A percentile compares a stretch with the other conserved stretches of the same genome.
Conservation (phyloP, 1,140 invertebrate genomes). For the Orius insidiosus region DNA sequence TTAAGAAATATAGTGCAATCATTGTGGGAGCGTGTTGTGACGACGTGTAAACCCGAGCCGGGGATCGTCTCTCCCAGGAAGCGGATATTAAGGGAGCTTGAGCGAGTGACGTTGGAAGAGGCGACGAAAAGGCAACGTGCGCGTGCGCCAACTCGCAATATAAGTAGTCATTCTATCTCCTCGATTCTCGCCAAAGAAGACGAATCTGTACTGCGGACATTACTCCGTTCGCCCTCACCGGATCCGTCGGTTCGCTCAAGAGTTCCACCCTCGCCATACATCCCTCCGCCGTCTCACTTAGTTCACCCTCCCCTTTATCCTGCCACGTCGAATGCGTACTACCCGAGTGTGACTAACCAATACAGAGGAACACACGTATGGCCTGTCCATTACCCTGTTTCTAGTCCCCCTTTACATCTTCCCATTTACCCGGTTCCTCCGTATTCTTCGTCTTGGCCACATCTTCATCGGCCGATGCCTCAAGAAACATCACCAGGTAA, state of each 20-base stretch:
- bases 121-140: slow-evolving; percentile 20
- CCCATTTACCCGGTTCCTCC: slow-evolving; percentile 4
- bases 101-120: slow-evolving; percentile 52
- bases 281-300: slow-evolving; percentile 11
- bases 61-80: slow-evolving; percentile 51
- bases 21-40: slow-evolving; percentile 20
- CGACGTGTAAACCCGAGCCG: slow-evolving; percentile 22
- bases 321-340: slow-evolving; percentile 1
- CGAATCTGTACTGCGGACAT: slow-evolving; percentile 22
- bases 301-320: slow-evolving; percentile 17
- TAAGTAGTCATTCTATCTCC: slow-evolving; percentile 23
- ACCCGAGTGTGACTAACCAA: background rate
- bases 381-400: slow-evolving; percentile 12
- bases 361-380: slow-evolving; percentile 5
- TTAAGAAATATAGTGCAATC: slow-evolving; percentile 15
- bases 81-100: slow-evolving; percentile 50
- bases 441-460: slow-evolving; percentile 7
- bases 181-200: slow-evolving; percentile 24
- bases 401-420: slow-evolving; percentile 12
- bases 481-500: slow-evolving; percentile 13
- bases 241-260: slow-evolving; percentile 21
- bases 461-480: slow-evolving; percentile 6
- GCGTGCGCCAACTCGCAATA: slow-evolving; percentile 20
- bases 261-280: slow-evolving; percentile 15
- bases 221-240: slow-evolving; percentile 17